These are phyloP conservation scores for Myzus persicae DNA, from an alignment of 1,140 invertebrate genomes.

Conservation along the genomic window DNA sequence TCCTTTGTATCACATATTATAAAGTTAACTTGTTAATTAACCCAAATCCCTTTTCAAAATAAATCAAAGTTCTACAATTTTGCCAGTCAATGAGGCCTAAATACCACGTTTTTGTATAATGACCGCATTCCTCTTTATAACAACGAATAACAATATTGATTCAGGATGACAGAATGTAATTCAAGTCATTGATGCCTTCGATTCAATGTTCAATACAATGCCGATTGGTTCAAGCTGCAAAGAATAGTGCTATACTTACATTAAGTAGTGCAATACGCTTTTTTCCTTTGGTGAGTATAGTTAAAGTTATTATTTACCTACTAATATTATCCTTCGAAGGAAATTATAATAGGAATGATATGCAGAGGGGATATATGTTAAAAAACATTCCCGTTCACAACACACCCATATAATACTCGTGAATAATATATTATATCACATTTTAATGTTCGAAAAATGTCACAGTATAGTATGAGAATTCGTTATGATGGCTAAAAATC, in stretches of 20 bases:
- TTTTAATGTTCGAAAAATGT: background rate
- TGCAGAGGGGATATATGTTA: background rate
- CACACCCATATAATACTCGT: background rate
- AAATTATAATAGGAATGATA: background rate
- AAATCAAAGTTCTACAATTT: background rate
- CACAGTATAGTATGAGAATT: background rate
- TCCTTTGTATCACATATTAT: background rate
- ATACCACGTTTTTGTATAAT: background rate
- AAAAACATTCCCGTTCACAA: background rate
- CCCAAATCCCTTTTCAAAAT: background rate
- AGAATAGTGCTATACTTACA: background rate
- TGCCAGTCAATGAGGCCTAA: background rate
- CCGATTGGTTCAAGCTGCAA: background rate
- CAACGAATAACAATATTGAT: background rate
- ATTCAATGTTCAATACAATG: background rate
- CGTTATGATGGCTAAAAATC: background rate
- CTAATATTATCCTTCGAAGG: background rate
- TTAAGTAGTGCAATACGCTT: background rate
- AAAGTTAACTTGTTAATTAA: background rate
- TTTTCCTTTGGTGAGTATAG: background rate
- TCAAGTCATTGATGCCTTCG: background rate
- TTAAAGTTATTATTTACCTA: background rate
- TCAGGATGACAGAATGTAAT: background rate
- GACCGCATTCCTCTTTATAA: background rate
- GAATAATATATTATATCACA: background rate